These are phyloP conservation scores for Caerostris extrusa DNA, from an alignment of 1,140 invertebrate species.

Conservation along the genomic window DNA sequence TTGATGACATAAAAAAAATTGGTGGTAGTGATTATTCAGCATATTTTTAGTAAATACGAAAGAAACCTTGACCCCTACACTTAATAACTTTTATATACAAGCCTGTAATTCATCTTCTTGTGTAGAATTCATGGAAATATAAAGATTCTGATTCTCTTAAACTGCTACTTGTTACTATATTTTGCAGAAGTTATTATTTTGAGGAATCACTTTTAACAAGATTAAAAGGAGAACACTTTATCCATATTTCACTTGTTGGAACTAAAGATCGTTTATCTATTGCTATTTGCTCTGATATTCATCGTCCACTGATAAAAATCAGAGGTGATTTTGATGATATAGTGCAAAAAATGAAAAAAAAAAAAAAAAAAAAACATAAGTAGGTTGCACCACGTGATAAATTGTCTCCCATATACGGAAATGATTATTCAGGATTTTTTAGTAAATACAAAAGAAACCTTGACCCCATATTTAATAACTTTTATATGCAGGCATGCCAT, in stretches of 20 bases:
- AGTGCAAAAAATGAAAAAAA: not conserved
- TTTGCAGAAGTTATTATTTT: not conserved
- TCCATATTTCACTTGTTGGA: constrained; percentile 1
- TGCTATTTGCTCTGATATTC: constrained; percentile 2
- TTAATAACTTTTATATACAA: not conserved
- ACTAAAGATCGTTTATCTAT: not conserved
- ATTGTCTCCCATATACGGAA: constrained; percentile 64
- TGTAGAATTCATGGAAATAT: not conserved
- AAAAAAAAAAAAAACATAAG: not conserved
- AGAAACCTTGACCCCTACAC: not conserved
- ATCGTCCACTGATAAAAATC: constrained; percentile 60
- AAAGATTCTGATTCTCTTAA: not conserved
- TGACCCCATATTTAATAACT: no score
- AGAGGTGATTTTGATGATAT: constrained; percentile 48
- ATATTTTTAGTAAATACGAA: no score
- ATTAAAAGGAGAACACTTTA: not conserved
- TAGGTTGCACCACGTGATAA: constrained; percentile 62
- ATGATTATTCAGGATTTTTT: not conserved
- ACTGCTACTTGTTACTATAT: no score
- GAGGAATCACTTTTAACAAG: not conserved
- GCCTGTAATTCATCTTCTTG: not conserved
- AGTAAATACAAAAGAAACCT: no score
- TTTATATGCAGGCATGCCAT: no score
- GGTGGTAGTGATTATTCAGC: no score
- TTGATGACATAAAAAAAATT: constrained; percentile 19